These are phyloP conservation scores for Acleris cristana DNA, from an alignment of 2,888 invertebrate species.

Conservation along the genomic window DNA sequence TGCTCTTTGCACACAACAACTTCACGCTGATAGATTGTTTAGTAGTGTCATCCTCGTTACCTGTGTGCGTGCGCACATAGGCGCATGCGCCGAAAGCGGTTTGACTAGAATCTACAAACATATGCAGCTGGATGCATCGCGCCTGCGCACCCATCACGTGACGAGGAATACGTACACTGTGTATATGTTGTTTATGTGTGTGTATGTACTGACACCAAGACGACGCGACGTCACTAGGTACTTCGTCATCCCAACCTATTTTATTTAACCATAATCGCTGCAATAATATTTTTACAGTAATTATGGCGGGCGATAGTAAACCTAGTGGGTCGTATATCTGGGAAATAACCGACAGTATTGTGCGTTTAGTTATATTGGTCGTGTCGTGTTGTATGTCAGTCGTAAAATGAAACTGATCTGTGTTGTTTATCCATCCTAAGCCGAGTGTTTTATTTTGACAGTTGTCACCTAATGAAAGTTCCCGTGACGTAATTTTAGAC, in stretches of 20 bases:
- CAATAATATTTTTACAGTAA: slow-evolving; percentile 25
- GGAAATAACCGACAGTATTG: not conserved
- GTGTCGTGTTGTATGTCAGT: not conserved
- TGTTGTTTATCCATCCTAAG: not conserved
- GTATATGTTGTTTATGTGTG: slow-evolving; percentile 4
- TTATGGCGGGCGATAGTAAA: slow-evolving; percentile 16
- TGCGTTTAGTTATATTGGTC: not conserved
- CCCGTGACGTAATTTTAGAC: not conserved
- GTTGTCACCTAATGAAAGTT: not conserved
- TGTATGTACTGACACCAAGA: not conserved
- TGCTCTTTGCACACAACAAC: slow-evolving; percentile 9
- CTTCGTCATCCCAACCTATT: slow-evolving; percentile 10
- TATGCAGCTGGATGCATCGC: slow-evolving; percentile 37
- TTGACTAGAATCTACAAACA: slow-evolving; percentile 41
- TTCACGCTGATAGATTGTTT: slow-evolving; percentile 40
- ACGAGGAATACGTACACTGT: slow-evolving; percentile 35
- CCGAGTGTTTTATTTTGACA: slow-evolving; percentile 1
- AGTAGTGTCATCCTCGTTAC: slow-evolving; percentile 10
- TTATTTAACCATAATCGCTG: slow-evolving; percentile 32
- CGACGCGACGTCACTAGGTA: not conserved
- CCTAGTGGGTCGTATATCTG: slow-evolving; percentile 30
- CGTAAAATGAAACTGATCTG: not conserved
- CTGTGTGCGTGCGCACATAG: slow-evolving; percentile 39
- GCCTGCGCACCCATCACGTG: slow-evolving; percentile 19
- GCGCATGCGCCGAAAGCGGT: slow-evolving; percentile 40